These are phyloP conservation scores for Thera britannica DNA, from an alignment of 2,888 invertebrate genomes.

Conservation along the genomic window DNA sequence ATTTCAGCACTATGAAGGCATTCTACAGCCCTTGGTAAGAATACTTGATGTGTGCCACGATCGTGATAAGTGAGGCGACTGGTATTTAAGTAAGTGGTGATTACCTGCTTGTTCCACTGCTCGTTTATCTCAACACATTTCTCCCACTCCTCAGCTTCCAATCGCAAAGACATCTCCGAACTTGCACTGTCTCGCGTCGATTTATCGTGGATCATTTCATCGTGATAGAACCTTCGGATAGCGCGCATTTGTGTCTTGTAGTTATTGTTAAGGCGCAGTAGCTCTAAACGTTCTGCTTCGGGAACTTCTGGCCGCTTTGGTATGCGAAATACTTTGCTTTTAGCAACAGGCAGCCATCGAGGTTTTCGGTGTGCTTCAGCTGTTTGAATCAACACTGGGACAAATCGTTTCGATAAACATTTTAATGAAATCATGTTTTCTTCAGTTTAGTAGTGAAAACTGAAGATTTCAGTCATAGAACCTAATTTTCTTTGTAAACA, in stretches of 20 bases:
- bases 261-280: slow-evolving; percentile 87
- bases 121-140: slow-evolving; percentile 86
- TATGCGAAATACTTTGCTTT: slow-evolving; percentile 90
- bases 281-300: slow-evolving; percentile 87
- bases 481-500: too few species aligned
- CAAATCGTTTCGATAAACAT: slow-evolving; percentile 59
- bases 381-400: slow-evolving; percentile 66
- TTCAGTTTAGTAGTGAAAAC: neutral
- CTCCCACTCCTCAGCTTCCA: slow-evolving; percentile 87
- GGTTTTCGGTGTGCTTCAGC: slow-evolving; percentile 87
- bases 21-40: neutral
- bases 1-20: too few species aligned
- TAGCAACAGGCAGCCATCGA: slow-evolving; percentile 91
- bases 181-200: slow-evolving; percentile 80
- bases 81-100: neutral
- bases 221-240: slow-evolving; percentile 80
- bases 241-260: slow-evolving; percentile 87
- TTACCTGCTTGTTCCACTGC: slow-evolving; percentile 87
- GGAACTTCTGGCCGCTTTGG: slow-evolving; percentile 85
- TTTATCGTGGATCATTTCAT: slow-evolving; percentile 80
- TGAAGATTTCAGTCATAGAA: neutral
- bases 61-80: neutral
- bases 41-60: neutral
- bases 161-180: slow-evolving; percentile 81
- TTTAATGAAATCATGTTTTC: slow-evolving; percentile 54